Evolutionary conservation across 2,113 vertebrate genomes (phyloP), one percentile per base, ranked within the genome.

Genomic region (Circaetus gallicus): DNA sequence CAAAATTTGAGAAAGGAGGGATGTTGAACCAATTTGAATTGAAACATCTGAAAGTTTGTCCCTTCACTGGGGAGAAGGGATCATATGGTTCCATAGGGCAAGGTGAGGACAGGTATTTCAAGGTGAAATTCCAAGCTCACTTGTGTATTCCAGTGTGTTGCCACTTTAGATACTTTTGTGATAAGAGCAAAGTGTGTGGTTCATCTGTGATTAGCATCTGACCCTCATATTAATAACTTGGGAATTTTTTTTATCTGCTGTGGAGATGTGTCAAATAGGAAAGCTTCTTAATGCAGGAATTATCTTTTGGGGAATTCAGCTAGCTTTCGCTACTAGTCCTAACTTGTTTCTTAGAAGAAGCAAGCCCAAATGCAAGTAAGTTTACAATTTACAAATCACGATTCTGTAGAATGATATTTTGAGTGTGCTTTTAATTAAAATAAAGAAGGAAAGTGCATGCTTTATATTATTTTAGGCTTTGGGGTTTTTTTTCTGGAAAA

Each of bases 171-270:
- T 55, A 34, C 16, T 70, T 86, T 5, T 62, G n/a, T 86, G 90
- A 93, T 96, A 94, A 71, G 34, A 92, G 92, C 79, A 17, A 93
- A 96, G 86, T 93, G 76, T 94, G 92, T 95, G 92, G 88, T 90
- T 94, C 71, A 56, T 71, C 42, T 94, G 7, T 78, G 92, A 92
- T 97, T 95, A 92, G 38, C 76, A 97, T 93, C 95, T 93, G 95
- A 96, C 86, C 86, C 85, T 94, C 45, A 11, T 90, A 86, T 92
- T 95, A 89, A 89, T 83, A 93, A 93, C 79, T 74, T 55, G 2
- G 59, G 88, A 66, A 70, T 78, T 83, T 93, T 93, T 83, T 90
- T 97, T 36, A 93, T 95, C 88, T 87, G 50, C 67, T 92, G 24
- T 59, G 88, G 42, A 34, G 74, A 73, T 90, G 53, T 80, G 45